Percentiles rank a stretch among this genome's conserved stretches.
These are phyloP conservation scores for Schizaphis graminum DNA, from an alignment of 2,888 invertebrate species.

Conservation along the genomic window DNA sequence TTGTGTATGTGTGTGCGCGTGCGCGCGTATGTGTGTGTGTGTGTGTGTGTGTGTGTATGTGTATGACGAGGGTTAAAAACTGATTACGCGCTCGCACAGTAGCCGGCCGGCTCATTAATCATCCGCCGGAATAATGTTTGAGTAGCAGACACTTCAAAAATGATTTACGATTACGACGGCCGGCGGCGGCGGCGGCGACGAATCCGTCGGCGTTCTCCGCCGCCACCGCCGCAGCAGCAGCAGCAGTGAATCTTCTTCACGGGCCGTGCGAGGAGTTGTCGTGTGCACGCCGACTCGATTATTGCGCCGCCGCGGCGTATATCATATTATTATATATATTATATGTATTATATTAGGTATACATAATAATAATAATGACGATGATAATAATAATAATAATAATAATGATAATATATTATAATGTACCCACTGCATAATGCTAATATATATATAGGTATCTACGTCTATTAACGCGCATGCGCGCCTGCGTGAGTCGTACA, in stretches of 20 bases:
- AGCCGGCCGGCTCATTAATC: slow-evolving; percentile 53
- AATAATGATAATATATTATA: neutral
- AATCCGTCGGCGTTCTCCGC: neutral
- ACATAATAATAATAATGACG: neutral
- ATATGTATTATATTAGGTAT: neutral
- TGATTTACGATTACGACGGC: slow-evolving; percentile 55
- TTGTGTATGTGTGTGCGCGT: neutral
- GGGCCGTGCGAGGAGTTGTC: neutral
- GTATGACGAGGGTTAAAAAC: slow-evolving; percentile 34
- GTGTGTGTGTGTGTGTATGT: neutral
- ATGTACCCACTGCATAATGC: neutral
- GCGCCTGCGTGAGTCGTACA: neutral
- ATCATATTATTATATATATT: neutral
- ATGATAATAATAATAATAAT: neutral
- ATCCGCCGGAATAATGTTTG: slow-evolving; percentile 47
- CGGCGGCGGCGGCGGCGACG: neutral
- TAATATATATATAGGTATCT: neutral
- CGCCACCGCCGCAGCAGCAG: neutral
- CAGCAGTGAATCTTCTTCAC: neutral
- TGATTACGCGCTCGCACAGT: slow-evolving; percentile 54
- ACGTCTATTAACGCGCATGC: neutral
- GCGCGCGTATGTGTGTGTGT: neutral
- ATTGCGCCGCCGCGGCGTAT: neutral
- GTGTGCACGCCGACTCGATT: slow-evolving; percentile 31
- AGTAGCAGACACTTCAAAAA: slow-evolving; percentile 53